phyloP scores from a whole-genome alignment of 1,140 invertebrate genomes.

The Macrotrachela quadricornifera region DNA sequence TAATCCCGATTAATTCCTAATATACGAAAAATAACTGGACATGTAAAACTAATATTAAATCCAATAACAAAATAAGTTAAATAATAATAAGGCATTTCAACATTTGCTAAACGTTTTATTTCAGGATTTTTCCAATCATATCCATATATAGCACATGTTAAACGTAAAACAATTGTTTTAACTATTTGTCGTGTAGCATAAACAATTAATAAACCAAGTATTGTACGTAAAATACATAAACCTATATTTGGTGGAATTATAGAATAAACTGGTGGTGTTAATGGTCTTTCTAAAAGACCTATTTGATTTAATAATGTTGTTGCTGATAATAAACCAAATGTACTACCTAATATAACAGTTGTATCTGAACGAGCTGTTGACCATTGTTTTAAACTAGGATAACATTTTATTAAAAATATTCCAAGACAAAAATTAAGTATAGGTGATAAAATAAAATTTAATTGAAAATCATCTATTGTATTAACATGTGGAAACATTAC shows the following conservation, averaged over 20 bases:
- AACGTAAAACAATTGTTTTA: constrained; percentile 45
- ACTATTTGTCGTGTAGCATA: constrained; percentile 43
- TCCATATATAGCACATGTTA: constrained; percentile 44
- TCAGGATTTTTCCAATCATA: constrained; percentile 32
- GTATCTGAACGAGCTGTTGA: constrained; percentile 5
- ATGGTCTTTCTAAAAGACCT: constrained; percentile 37
- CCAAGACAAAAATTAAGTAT: constrained; percentile 43
- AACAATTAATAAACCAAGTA: constrained; percentile 49
- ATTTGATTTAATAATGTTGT: constrained; percentile 59
- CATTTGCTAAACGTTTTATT: constrained; percentile 20
- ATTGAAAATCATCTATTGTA: constrained; percentile 44
- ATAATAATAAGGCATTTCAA: constrained; percentile 59
- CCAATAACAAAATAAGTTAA: constrained; percentile 27
- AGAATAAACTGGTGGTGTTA: constrained; percentile 34
- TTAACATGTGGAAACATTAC: constrained; percentile 51
- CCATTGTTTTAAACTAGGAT: constrained; percentile 3
- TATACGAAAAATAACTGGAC: constrained; percentile 51
- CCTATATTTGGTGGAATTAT: background rate
- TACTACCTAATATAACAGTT: constrained; percentile 15
- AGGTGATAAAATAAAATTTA: constrained; percentile 45
- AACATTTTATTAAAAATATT: constrained; percentile 42
- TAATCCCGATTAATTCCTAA: constrained; percentile 52
- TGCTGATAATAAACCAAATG: constrained; percentile 52
- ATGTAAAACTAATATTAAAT: constrained; percentile 47
- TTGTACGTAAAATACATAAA: constrained; percentile 43